Evolutionary conservation across 2,113 vertebrate genomes (phyloP).

Genomic region (Chlorodrepanis virens): DNA sequence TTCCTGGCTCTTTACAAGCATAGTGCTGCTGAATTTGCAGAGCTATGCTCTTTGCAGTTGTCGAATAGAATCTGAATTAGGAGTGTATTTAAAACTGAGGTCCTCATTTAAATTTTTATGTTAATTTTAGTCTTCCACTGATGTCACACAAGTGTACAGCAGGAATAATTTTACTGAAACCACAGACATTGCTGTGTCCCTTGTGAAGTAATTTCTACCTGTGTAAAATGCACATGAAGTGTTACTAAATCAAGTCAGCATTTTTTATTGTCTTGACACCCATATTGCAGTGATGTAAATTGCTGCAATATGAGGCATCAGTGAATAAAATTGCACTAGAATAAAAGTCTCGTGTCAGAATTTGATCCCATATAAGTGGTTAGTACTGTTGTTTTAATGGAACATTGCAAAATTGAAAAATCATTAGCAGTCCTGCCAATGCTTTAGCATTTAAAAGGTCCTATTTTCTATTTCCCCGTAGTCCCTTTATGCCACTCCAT

Average conservation of each 20-base stretch:
- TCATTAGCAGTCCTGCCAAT: constrained; percentile 35
- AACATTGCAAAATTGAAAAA: constrained; percentile 43
- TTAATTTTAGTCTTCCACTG: neutral
- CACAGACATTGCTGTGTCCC: neutral
- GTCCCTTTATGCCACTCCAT: constrained; percentile 40
- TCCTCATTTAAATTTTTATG: neutral
- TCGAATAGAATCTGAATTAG: neutral
- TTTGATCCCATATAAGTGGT: neutral
- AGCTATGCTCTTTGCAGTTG: neutral
- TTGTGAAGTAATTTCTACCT: constrained; percentile 8
- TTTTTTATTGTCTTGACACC: neutral
- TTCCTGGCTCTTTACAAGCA: neutral
- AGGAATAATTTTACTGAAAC: neutral
- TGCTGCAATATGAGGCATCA: neutral
- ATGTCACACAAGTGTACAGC: neutral
- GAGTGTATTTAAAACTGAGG: neutral
- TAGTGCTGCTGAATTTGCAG: neutral
- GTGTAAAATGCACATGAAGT: neutral
- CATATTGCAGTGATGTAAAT: neutral
- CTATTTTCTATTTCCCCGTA: constrained; percentile 31
- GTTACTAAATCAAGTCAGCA: neutral
- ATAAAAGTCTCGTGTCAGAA: constrained; percentile 11
- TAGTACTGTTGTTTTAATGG: constrained; percentile 24
- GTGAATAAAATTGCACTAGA: constrained; percentile 9
- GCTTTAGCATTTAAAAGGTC: constrained; percentile 32